Evolutionary conservation across 1,140 invertebrate species (phyloP).

Genomic region (Brachionus rubens): DNA sequence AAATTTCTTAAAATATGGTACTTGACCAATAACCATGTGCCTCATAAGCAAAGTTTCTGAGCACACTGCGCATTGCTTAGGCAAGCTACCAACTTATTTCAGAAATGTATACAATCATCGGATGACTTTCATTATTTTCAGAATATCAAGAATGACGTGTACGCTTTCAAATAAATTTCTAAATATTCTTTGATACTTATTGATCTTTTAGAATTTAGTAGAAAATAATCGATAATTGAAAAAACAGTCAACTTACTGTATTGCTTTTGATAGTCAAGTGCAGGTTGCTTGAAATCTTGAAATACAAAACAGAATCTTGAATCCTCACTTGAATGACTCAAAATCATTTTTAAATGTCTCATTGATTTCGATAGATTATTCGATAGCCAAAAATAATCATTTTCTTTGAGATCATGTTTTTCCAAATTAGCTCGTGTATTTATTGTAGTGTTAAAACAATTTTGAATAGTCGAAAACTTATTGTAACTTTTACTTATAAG

Average conservation of each 20-base stretch:
- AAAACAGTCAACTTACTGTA: neutral
- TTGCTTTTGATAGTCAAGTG: slow-evolving; percentile 7
- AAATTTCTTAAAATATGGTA: too few species aligned
- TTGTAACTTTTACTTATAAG: neutral
- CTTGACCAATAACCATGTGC: too few species aligned
- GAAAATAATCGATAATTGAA: neutral
- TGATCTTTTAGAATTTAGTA: neutral
- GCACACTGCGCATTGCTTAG: too few species aligned
- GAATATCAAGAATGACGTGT: too few species aligned
- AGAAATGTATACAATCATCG: too few species aligned
- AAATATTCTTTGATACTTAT: too few species aligned
- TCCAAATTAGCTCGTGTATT: neutral
- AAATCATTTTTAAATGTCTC: neutral
- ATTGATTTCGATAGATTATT: neutral
- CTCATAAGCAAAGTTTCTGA: too few species aligned
- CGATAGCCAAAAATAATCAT: neutral
- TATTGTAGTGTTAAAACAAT: neutral
- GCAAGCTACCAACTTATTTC: too few species aligned
- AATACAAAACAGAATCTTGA: slow-evolving; percentile 21
- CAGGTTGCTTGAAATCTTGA: slow-evolving; percentile 26
- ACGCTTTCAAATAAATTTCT: too few species aligned
- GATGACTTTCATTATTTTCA: too few species aligned
- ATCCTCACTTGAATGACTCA: neutral
- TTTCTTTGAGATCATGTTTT: neutral
- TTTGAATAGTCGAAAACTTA: slow-evolving; percentile 17